Evolutionary conservation across 2,113 vertebrate genomes (phyloP), one percentile per base, ranked within the genome.

Genomic region (Mobula birostris): DNA sequence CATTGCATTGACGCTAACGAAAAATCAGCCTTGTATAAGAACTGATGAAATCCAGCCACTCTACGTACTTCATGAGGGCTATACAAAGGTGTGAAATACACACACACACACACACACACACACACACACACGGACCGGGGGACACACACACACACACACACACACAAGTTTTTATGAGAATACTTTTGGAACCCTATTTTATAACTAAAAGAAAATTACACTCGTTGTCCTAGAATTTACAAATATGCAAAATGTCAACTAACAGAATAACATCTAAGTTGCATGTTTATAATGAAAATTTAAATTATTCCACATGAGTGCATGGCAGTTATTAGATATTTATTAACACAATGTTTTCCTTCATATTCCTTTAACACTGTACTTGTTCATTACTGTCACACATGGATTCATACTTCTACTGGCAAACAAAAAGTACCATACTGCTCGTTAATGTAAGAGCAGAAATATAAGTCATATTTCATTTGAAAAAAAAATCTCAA

Each of bases 211-310:
- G 40, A 74, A 66, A 32, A 70, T 21, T 74, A 14, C 17, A 24
- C 29, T 9, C 14, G 36, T 91, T 91, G 19, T 19, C 21, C 15
- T 17, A 70, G 27, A 27, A 40, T 19, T 17, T 70, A 36, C 17
- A 70, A 91, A 91, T 91, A 12, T 88, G 36, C 58, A 88, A 88
- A 91, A 70, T 70, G n/a, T n/a, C 29, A 70, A 15, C 32, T 91
- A 70, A 68, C n/a, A 36, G 87, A 66, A n/a, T 32, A 90, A 90
- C 27, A 92, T 1, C n/a, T 70, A 21, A 40, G 19, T n/a, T 70
- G 63, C 63, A 72, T 70, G 9, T 70, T 92, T 21, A 92, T n/a
- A 8, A 68, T 9, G 17, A 70, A 15, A 17, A 7, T 92, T 92
- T 9, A 92, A 72, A 36, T 92, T 40, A 92, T 70, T 92, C 36